These are phyloP conservation scores for Muricea muricata DNA, from an alignment of 92 coral and sea anemone species.

Conservation along the genomic window DNA sequence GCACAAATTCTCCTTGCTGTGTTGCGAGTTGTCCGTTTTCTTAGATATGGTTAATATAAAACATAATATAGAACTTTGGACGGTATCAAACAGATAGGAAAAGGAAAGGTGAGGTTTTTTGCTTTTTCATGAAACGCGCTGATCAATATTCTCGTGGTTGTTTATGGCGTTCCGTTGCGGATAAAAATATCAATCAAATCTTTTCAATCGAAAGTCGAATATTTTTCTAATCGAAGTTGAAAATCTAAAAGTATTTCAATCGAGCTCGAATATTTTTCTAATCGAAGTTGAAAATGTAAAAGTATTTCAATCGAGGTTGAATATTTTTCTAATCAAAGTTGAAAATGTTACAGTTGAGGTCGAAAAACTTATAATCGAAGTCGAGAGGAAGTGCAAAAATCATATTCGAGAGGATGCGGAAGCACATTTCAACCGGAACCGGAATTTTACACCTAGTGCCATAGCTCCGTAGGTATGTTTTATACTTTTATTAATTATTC, in stretches of 20 bases:
- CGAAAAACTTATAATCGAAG: too few relatives aligned
- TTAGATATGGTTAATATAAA: too few relatives aligned
- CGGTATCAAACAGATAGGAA: too few relatives aligned
- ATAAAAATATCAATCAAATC: neutral
- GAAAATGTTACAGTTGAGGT: neutral
- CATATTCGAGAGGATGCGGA: neutral
- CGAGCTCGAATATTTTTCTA: neutral
- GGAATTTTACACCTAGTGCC: neutral
- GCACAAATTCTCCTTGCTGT: too few relatives aligned
- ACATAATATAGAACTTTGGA: too few relatives aligned
- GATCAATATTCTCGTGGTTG: too few relatives aligned
- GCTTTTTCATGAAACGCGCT: too few relatives aligned
- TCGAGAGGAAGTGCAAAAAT: neutral
- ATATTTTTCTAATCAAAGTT: neutral
- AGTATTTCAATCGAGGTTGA: neutral
- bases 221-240: neutral
- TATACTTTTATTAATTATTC: neutral
- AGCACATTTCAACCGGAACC: neutral
- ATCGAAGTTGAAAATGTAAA: neutral
- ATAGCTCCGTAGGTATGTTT: too few relatives aligned
- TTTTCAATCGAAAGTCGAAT: neutral
- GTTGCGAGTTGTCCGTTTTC: too few relatives aligned
- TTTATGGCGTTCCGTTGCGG: too few relatives aligned
- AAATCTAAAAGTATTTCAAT: neutral
- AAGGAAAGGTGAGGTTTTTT: too few relatives aligned